These are phyloP conservation scores for Neria commutata DNA, from an alignment of 2,888 invertebrate genomes.

Conservation along the genomic window DNA sequence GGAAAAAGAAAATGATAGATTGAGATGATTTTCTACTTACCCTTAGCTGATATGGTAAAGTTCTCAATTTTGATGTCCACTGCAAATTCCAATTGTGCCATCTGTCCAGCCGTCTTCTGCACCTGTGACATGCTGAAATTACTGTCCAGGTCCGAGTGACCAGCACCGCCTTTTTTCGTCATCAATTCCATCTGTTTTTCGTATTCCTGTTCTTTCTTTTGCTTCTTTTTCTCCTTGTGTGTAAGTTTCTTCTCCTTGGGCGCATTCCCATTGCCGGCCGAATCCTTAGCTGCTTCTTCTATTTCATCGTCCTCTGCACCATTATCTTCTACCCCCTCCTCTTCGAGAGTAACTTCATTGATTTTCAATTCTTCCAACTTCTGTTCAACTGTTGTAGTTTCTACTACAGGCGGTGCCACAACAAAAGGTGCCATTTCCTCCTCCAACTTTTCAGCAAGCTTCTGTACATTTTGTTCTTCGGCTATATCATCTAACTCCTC, in stretches of 20 bases:
- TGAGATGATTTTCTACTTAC: conserved; percentile 39
- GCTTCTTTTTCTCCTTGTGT: conserved; percentile 89
- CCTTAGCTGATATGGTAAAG: conserved; percentile 96
- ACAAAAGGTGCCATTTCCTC: too few relatives aligned
- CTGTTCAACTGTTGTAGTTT: conserved; percentile 8
- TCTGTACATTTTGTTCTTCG: conserved; percentile 11
- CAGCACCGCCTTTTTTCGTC: conserved; percentile 86
- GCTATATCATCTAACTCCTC: conserved; percentile 39
- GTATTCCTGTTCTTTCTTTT: conserved; percentile 88
- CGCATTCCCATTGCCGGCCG: conserved; percentile 12
- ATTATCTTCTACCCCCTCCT: conserved; percentile 43
- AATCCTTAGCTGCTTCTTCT: conserved; percentile 29
- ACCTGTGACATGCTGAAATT: conserved; percentile 94
- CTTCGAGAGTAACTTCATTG: conserved; percentile 17
- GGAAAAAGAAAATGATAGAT: background rate
- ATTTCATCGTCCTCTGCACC: conserved; percentile 32
- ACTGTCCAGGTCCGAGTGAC: conserved; percentile 86
- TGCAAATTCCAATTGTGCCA: conserved; percentile 86
- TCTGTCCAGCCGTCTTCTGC: conserved; percentile 75
- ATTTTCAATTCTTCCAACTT: conserved; percentile 13
- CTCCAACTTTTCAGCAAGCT: conserved; percentile 26
- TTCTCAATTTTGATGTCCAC: conserved; percentile 98
- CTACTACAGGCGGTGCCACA: background rate
- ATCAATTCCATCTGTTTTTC: conserved; percentile 85
- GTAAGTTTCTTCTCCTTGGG: conserved; percentile 76